Evolutionary conservation across 2,888 invertebrate species (phyloP).

Genomic region (Eupithecia abbreviata): DNA sequence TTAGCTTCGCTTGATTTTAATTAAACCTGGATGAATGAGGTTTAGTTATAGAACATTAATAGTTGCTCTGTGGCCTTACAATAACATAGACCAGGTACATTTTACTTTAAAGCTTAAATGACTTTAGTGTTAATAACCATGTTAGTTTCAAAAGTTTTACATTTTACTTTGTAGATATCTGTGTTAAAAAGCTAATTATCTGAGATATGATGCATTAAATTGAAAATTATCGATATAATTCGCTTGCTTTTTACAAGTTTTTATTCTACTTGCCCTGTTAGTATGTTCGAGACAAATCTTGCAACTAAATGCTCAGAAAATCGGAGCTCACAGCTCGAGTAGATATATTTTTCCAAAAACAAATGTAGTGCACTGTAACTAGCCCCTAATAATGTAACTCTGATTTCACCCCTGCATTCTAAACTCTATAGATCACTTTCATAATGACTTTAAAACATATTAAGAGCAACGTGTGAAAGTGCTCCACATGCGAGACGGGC

Average conservation of each 20-base stretch:
- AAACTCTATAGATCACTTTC: constrained; percentile 36
- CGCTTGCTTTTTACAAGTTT: not conserved
- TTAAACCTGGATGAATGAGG: not conserved
- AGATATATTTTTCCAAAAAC: no score
- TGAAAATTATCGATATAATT: not conserved
- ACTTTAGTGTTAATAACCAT: no score
- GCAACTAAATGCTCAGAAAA: no score
- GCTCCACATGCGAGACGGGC: constrained; percentile 41
- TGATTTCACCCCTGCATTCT: constrained; percentile 23
- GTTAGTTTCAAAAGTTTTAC: no score
- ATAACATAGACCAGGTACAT: not conserved
- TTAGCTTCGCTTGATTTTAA: constrained; percentile 9
- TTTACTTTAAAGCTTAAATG: no score
- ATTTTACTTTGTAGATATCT: not conserved
- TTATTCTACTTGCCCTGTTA: no score
- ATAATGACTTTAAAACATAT: constrained; percentile 52
- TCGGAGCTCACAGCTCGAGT: no score
- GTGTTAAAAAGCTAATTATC: not conserved
- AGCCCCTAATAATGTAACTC: not conserved
- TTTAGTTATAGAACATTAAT: no score
- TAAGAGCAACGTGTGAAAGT: constrained; percentile 62
- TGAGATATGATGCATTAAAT: not conserved
- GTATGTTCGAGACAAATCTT: no score
- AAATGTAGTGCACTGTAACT: not conserved
- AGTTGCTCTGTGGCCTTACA: no score